Percentiles rank a stretch among this genome's conserved stretches.
These are phyloP conservation scores for Falco columbarius DNA, from an alignment of 2,797 vertebrate species.

Conservation along the genomic window DNA sequence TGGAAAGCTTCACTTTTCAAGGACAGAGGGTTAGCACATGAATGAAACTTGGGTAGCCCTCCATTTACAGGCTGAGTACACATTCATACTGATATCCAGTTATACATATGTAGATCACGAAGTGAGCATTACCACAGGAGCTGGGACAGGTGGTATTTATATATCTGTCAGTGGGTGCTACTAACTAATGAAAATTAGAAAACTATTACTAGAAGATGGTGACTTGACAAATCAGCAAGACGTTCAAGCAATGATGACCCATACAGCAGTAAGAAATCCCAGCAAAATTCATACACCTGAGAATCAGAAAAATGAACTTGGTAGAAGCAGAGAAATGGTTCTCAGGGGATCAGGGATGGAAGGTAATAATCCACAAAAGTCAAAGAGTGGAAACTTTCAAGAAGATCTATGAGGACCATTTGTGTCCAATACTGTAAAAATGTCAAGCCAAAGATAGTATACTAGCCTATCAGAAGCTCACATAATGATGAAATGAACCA, in stretches of 20 bases:
- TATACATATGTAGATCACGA: neutral
- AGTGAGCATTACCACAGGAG: neutral
- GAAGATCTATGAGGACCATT: neutral
- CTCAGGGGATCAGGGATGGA: neutral
- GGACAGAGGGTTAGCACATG: neutral
- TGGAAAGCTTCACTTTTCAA: neutral
- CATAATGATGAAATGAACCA: neutral
- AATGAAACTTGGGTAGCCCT: neutral
- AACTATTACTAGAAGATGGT: neutral
- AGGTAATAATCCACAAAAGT: neutral
- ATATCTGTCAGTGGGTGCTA: neutral
- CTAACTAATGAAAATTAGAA: neutral
- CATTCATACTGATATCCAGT: neutral
- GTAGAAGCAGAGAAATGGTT: neutral
- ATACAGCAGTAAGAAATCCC: neutral
- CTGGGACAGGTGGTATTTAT: neutral
- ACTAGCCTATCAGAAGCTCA: neutral
- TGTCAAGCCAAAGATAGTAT: neutral
- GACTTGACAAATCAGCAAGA: neutral
- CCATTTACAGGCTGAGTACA: neutral
- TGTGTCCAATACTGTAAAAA: neutral
- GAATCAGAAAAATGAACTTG: neutral
- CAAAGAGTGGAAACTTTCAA: neutral
- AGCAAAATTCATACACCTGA: neutral
- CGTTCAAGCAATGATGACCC: neutral